Conservation (phyloP, 2,113 vertebrate species). For the Hypanus sabinus region DNA sequence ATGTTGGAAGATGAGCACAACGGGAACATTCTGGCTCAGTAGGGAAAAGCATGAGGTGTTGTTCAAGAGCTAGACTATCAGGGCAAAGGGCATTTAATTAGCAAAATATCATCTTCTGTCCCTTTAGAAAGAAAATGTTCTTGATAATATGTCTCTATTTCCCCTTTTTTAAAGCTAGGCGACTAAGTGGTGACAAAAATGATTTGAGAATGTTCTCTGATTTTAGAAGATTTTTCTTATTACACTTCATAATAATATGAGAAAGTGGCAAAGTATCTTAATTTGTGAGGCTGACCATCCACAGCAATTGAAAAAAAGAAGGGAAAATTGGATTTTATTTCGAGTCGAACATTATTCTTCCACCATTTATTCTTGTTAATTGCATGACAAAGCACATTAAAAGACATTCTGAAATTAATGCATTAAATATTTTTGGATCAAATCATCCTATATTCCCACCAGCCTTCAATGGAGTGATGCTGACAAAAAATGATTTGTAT, state of each 20-base stretch:
- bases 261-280: neutral
- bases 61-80: neutral
- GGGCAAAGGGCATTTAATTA: neutral
- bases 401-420: conserved; percentile 17
- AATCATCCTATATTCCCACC: neutral
- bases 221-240: conserved; percentile 32
- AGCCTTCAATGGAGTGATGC: neutral
- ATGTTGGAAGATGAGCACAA: neutral
- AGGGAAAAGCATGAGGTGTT: neutral
- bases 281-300: neutral
- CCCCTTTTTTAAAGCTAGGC: neutral
- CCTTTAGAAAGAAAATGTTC: conserved; percentile 19
- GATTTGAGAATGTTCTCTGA: neutral
- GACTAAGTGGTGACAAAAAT: neutral
- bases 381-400: too few relatives aligned
- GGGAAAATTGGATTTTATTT: neutral
- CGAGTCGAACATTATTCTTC: neutral
- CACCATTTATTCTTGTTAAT: conserved; percentile 26
- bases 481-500: neutral
- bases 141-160: conserved; percentile 1
- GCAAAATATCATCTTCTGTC: neutral
- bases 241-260: conserved; percentile 24
- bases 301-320: neutral
- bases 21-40: neutral
- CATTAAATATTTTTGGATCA: neutral